Evolutionary conservation across 1,140 invertebrate species (phyloP).

Genomic region (Drosophila micromelanica): DNA sequence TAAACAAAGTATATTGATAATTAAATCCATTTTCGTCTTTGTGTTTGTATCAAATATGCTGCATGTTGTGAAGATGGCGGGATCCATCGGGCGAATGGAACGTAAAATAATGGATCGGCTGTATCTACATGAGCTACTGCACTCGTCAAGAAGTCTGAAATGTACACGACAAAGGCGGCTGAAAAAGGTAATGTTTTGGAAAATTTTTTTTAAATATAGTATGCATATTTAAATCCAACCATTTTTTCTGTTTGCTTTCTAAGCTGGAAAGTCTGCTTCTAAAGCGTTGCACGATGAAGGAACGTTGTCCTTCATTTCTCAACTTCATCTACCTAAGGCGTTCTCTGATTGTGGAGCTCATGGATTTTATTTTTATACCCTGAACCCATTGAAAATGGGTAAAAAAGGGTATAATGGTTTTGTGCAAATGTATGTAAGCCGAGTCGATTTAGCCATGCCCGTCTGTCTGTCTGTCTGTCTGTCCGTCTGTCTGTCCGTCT

Average conservation of each 20-base stretch:
- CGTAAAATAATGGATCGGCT: neutral
- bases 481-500: no score
- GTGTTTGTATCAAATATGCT: neutral
- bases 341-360: no score
- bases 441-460: no score
- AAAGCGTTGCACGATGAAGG: no score
- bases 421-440: no score
- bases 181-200: neutral
- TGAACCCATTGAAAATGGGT: no score
- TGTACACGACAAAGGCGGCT: neutral
- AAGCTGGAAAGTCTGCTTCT: slow-evolving; percentile 3
- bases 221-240: neutral
- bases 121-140: neutral
- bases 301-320: no score
- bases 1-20: neutral
- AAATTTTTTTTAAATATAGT: no score
- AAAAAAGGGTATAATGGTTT: no score
- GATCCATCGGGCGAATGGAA: neutral
- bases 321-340: no score
- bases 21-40: neutral
- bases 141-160: neutral
- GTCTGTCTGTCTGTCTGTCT: no score
- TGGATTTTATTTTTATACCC: no score
- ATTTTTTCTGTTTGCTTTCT: neutral
- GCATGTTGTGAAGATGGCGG: neutral